Evolutionary conservation across 2,113 vertebrate species (phyloP).

Genomic region (Phodopus roborovskii): DNA sequence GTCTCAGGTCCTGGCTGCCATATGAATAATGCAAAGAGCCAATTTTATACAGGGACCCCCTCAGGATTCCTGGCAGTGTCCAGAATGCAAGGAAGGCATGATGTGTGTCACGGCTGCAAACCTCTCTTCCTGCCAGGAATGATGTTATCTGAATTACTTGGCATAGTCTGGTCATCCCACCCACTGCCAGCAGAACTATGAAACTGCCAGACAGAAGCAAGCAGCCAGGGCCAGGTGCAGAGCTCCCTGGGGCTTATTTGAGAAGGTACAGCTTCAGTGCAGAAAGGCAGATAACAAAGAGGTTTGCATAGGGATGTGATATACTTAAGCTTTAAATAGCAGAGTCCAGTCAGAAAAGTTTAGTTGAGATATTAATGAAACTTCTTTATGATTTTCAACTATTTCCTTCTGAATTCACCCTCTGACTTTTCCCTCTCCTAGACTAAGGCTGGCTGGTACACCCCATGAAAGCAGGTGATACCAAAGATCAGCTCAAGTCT

Average conservation of each 20-base stretch:
- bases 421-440: not conserved
- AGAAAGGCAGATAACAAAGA: not conserved
- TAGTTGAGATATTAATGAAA: not conserved
- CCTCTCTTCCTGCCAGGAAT: slow-evolving; percentile 69
- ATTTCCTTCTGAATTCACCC: not conserved
- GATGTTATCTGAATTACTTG: slow-evolving; percentile 67
- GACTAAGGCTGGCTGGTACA: not conserved
- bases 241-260: not conserved
- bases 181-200: slow-evolving; percentile 59
- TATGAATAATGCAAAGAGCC: slow-evolving; percentile 57
- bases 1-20: slow-evolving; percentile 57
- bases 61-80: slow-evolving; percentile 72
- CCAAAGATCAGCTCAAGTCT: not conserved
- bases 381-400: slow-evolving; percentile 4
- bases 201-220: slow-evolving; percentile 63
- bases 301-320: not conserved
- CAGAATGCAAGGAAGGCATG: slow-evolving; percentile 35
- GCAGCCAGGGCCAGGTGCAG: not conserved
- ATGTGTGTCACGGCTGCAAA: slow-evolving; percentile 42
- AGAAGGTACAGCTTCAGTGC: not conserved
- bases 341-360: not conserved
- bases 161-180: slow-evolving; percentile 53
- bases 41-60: slow-evolving; percentile 26
- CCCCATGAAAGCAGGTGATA: not conserved
- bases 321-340: not conserved